Evolutionary conservation across 2,113 vertebrate genomes (phyloP).

Genomic region (Acanthochromis polyacanthus): DNA sequence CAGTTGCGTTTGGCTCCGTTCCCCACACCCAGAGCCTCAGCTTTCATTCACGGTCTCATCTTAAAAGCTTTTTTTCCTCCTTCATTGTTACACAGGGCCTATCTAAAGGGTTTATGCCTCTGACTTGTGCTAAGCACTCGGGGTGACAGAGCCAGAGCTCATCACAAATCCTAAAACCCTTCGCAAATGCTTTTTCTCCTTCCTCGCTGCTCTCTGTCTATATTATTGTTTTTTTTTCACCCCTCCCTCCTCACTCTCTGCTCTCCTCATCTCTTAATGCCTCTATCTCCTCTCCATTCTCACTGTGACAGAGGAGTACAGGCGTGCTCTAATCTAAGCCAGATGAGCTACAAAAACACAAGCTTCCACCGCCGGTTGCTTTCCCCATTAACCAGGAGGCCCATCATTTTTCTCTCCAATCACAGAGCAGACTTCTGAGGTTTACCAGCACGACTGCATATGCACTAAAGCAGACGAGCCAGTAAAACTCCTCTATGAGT

Average conservation of each 20-base stretch:
- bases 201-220: conserved; percentile 37
- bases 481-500: conserved; percentile 62
- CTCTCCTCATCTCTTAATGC: conserved; percentile 60
- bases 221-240: conserved; percentile 52
- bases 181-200: conserved; percentile 42
- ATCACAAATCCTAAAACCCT: conserved; percentile 69
- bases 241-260: conserved; percentile 10
- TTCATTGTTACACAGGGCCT: conserved; percentile 61
- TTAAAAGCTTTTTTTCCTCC: conserved; percentile 51
- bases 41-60: conserved; percentile 49
- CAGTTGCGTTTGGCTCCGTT: conserved; percentile 38
- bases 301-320: conserved; percentile 71
- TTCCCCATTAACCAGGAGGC: conserved; percentile 72
- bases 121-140: conserved; percentile 62
- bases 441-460: conserved; percentile 74
- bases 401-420: conserved; percentile 71
- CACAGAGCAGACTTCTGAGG: conserved; percentile 69
- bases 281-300: conserved; percentile 67
- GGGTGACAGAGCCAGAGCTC: conserved; percentile 60
- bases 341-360: conserved; percentile 83
- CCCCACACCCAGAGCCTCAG: conserved; percentile 24
- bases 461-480: conserved; percentile 64
- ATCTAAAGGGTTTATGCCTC: conserved; percentile 65
- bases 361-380: conserved; percentile 61
- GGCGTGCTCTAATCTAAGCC: conserved; percentile 78